phyloP scores from a whole-genome alignment of 1,140 invertebrate species.

The Proctacanthus coquilletti region DNA sequence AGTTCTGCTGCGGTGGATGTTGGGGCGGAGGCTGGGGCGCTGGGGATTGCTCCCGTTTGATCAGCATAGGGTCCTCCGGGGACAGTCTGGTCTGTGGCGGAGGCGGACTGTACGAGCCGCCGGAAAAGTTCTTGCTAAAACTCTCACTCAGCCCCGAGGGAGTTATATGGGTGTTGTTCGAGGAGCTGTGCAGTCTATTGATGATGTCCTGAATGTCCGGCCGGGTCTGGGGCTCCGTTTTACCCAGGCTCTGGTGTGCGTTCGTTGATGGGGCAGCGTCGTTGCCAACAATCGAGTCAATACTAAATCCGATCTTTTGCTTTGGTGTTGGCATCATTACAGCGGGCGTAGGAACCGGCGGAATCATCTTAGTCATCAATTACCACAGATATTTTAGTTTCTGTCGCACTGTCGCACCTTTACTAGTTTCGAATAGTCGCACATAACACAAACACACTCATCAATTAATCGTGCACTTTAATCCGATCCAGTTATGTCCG shows the following conservation, averaged over 20 bases:
- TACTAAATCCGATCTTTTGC: conserved; percentile 87
- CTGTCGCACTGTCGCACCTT: too few species aligned
- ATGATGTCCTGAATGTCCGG: not conserved
- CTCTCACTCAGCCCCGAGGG: too few species aligned
- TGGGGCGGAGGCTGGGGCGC: not conserved
- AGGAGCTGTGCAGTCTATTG: not conserved
- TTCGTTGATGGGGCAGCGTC: conserved; percentile 16
- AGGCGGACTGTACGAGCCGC: not conserved
- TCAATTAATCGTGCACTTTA: too few species aligned
- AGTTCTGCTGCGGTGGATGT: not conserved
- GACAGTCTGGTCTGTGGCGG: not conserved
- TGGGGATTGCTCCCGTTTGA: not conserved
- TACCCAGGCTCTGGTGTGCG: too few species aligned
- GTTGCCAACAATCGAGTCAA: conserved; percentile 82
- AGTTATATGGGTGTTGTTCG: not conserved
- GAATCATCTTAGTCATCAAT: too few species aligned
- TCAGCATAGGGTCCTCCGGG: not conserved
- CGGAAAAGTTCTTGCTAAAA: too few species aligned
- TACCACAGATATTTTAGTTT: too few species aligned
- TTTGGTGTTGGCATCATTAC: conserved; percentile 45
- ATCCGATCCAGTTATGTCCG: too few species aligned
- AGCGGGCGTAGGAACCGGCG: conserved; percentile 31
- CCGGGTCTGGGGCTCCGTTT: too few species aligned
- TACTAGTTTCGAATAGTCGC: too few species aligned
- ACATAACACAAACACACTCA: too few species aligned